Evolutionary conservation across 2,113 vertebrate species (phyloP).

Genomic region (Sinocyclocheilus grahami): DNA sequence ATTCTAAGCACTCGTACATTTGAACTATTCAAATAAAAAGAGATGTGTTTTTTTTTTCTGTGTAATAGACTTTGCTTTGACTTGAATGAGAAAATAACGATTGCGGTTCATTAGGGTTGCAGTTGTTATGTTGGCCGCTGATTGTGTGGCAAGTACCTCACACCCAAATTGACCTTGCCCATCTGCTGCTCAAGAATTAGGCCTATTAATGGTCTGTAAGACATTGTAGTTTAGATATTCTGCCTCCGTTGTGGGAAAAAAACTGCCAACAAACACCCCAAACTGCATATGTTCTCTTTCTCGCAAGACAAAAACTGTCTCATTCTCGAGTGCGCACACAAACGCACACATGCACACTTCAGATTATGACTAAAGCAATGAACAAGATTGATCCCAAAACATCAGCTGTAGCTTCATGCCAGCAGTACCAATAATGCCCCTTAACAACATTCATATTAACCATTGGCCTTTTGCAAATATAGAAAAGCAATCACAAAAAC

Average conservation of each 20-base stretch:
- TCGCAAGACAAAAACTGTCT: neutral
- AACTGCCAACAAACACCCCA: constrained; percentile 6
- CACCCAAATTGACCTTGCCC: constrained; percentile 40
- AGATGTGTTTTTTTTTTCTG: neutral
- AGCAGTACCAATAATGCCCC: constrained; percentile 51
- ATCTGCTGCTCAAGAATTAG: constrained; percentile 26
- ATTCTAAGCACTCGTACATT: constrained; percentile 4
- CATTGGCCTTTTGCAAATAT: constrained; percentile 62
- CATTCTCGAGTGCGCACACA: neutral
- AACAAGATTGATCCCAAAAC: constrained; percentile 55
- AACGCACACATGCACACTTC: constrained; percentile 19
- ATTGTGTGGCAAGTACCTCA: constrained; percentile 8
- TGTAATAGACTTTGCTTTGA: constrained; percentile 24
- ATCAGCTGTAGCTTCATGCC: constrained; percentile 59
- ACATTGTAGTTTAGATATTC: constrained; percentile 21
- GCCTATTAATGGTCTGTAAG: constrained; percentile 25
- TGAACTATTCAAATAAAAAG: constrained; percentile 9
- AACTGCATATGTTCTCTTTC: neutral
- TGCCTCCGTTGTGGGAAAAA: neutral
- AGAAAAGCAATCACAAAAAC: constrained; percentile 68
- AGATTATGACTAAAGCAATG: constrained; percentile 58
- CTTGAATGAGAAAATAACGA: constrained; percentile 16
- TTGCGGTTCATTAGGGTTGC: constrained; percentile 10
- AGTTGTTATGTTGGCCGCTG: constrained; percentile 25
- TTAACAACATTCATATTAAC: constrained; percentile 58